Evolutionary conservation across 1,140 invertebrate species (phyloP).

Genomic region (Phenacoccus solenopsis): DNA sequence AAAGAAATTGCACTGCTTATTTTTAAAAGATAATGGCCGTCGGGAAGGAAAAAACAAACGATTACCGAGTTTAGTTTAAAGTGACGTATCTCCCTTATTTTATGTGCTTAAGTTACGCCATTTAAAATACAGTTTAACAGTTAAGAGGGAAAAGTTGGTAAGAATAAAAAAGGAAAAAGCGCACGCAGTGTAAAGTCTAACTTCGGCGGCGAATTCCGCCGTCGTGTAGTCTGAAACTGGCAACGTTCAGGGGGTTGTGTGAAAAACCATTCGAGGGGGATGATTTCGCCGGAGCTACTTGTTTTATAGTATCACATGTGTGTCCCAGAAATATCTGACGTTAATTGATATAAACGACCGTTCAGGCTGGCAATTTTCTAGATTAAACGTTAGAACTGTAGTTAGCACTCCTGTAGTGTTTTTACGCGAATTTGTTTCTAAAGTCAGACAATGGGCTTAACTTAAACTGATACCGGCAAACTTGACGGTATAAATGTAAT

Average conservation of each 20-base stretch:
- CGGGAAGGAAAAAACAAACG: not conserved
- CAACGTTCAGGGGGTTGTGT: not conserved
- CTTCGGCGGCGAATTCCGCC: not conserved
- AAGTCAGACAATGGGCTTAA: not conserved
- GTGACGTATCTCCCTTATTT: conserved; percentile 10
- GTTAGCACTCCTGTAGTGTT: conserved; percentile 12
- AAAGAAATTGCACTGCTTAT: not conserved
- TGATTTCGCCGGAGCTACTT: conserved; percentile 10
- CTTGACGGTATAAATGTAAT: not conserved
- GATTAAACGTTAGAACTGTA: conserved; percentile 24
- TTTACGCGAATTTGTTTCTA: not conserved
- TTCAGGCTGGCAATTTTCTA: conserved; percentile 26
- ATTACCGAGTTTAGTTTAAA: conserved; percentile 14
- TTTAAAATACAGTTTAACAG: conserved; percentile 16
- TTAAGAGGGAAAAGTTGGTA: conserved; percentile 9
- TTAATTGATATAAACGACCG: conserved; percentile 27
- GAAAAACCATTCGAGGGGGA: not conserved
- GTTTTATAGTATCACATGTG: conserved; percentile 22
- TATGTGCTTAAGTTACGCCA: conserved; percentile 12
- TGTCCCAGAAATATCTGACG: conserved; percentile 23
- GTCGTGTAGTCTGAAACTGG: not conserved
- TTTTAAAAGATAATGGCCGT: conserved; percentile 8
- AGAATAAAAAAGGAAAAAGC: conserved; percentile 17
- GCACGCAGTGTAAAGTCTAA: not conserved
- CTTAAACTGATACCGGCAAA: not conserved